Percentiles rank a stretch among this genome's conserved stretches.
Conservation (phyloP, 2,888 invertebrate genomes). For the Graphium colonna region DNA sequence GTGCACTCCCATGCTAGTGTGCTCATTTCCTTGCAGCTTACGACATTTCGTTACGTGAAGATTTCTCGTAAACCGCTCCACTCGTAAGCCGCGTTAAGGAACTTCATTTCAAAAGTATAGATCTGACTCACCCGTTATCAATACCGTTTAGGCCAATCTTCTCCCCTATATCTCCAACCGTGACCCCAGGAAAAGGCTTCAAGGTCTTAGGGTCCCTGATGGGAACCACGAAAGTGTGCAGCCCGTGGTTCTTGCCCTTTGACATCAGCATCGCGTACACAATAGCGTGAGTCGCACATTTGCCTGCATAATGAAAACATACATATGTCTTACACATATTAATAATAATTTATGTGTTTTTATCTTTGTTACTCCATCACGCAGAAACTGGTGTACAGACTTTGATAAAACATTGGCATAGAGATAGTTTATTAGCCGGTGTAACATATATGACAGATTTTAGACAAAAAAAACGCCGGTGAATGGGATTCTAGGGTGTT, state of each 20-base stretch:
- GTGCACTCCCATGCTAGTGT: too few species aligned
- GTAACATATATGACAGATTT: too few species aligned
- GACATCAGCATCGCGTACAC: slow-evolving; percentile 94
- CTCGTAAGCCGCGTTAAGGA: too few species aligned
- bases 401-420: too few species aligned
- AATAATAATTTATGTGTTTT: not conserved
- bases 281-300: slow-evolving; percentile 91
- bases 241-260: slow-evolving; percentile 88
- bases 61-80: not conserved
- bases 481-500: too few species aligned
- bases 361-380: too few species aligned
- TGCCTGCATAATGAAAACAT: slow-evolving; percentile 63
- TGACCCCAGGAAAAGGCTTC: slow-evolving; percentile 87
- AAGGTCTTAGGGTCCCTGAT: slow-evolving; percentile 88
- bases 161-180: slow-evolving; percentile 95
- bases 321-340: not conserved
- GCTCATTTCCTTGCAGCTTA: too few species aligned
- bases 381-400: too few species aligned
- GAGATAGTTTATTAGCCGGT: too few species aligned
- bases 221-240: slow-evolving; percentile 94
- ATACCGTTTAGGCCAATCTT: slow-evolving; percentile 95
- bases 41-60: too few species aligned
- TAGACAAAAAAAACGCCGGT: too few species aligned
- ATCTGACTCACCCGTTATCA: slow-evolving; percentile 92
- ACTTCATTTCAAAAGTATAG: too few species aligned